Evolutionary conservation across 2,888 invertebrate genomes (phyloP), one percentile per base, ranked within the genome.

Genomic region (Automeris io): DNA sequence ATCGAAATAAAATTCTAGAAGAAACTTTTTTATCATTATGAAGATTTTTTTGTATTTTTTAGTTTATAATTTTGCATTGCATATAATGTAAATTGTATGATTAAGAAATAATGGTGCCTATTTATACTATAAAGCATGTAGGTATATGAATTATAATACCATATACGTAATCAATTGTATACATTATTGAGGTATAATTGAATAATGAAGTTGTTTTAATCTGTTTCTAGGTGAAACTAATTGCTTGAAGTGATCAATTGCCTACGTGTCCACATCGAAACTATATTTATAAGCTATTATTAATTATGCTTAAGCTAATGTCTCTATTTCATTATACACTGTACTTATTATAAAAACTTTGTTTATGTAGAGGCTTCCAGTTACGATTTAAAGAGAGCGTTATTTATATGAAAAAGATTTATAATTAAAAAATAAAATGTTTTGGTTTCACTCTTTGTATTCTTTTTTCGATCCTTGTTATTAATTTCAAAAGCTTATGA

Each of bases 331-430:
- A 43, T 44, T 45, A 42, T 25, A 40, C 29, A 32, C 16, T 44
- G 41, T 41, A 47, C 48, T 40, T 39, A 39, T 35, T 59, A 48
- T 57, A 53, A 57, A 65, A 54, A 66, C 62, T 65, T 61, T 70
- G 66, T 72, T 73, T 73, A 71, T 71, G 75, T 85, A 85, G 85
- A 85, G 83, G 85, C 85, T 86, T 86, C 85, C 85, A 83, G 62
- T 76, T 78, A 70, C 55, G 33, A 65, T 68, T 67, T 65, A 70
- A 79, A 73, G 46, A 80, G 71, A 82, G 65, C 72, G 69, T 79
- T 80, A 83, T 82, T 78, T 83, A 82, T 79, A 77, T 74, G 64
- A 76, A 55, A 59, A 64, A 70, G 64, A 71, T 66, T 79, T 82
- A 75, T 78, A 71, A 75, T 75, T 76, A 79, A 71, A 79, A 71